Evolutionary conservation across 53 echinoderm and acorn worm genomes (phyloP), one percentile per base, ranked within the genome.

Genomic region (Mesocentrotus franciscanus): DNA sequence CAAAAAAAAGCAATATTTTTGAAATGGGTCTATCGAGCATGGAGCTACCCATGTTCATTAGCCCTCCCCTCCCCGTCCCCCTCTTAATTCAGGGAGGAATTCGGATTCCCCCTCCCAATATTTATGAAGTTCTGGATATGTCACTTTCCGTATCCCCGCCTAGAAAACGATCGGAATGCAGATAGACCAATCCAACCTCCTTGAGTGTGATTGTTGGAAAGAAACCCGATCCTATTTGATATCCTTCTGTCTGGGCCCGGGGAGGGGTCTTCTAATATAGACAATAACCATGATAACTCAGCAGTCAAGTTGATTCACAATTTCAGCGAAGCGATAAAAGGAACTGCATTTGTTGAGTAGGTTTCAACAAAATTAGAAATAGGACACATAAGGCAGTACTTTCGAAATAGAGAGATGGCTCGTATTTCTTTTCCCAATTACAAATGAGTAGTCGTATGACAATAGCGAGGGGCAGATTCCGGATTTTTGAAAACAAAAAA

Each of bases 91-190:
- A 36, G 7, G 10, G 56, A 29, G 11, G n/a, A 11, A 12, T 32
- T 32, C 39, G 10, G 12, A 32, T 32, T 2, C 20, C 16, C 35
- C 39, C 0, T 5, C 39, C 36, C 39, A 5, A 15, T 78, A 15
- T 15, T 78, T 39, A 79, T 39, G 7, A 36, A 79, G 36, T 71
- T 17, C 79, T 18, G 79, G 79, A 39, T 79, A 79, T 20, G 79
- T 18, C 79, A 79, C 39, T 18, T 1, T 20, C 79, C 18, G 39
- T 35, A 29, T 10, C 36, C 39, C 79, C 79, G 32, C 79, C 79
- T 35, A 79, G 20, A 79, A 39, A 39, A 79, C 20, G 79, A 79
- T 79, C 6, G 79, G 79, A 79, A 79, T 79, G 79, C 79, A 16
- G 10, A 78, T 78, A 78, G 78, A 78, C 78, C 9, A 10, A 71